phyloP scores from a whole-genome alignment of 35 echinoderm and acorn worm genomes.

The Nesometra sesokonis region DNA sequence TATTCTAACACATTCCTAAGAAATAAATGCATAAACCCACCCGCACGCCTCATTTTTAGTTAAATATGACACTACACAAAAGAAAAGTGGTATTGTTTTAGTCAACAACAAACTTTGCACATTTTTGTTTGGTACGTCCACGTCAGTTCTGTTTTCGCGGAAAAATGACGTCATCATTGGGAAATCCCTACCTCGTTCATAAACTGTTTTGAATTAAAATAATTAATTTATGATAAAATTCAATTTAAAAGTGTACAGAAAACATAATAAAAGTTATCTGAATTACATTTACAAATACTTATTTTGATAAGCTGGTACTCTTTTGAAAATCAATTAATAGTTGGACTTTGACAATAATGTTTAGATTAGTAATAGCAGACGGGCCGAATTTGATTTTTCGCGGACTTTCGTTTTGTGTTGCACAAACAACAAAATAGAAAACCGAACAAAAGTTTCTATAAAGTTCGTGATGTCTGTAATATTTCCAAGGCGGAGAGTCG shows the following conservation, averaged over 20 bases:
- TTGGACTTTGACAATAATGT: neutral
- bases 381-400: neutral
- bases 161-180: neutral
- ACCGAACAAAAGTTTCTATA: neutral
- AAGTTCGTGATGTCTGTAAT: neutral
- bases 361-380: neutral
- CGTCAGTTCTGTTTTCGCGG: neutral
- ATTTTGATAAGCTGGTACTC: no score
- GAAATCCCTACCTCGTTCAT: neutral
- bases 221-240: no score
- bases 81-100: neutral
- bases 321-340: no score
- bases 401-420: neutral
- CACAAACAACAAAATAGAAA: neutral
- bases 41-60: neutral
- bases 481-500: constrained; percentile 6
- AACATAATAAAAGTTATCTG: no score
- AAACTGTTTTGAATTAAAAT: neutral
- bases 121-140: neutral
- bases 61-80: neutral
- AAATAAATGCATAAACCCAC: neutral
- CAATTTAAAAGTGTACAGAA: no score
- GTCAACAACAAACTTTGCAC: neutral
- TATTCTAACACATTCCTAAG: neutral
- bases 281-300: no score